These are phyloP conservation scores for Cremastinae sp. DNA, from an alignment of 2,888 invertebrate genomes.

Conservation along the genomic window DNA sequence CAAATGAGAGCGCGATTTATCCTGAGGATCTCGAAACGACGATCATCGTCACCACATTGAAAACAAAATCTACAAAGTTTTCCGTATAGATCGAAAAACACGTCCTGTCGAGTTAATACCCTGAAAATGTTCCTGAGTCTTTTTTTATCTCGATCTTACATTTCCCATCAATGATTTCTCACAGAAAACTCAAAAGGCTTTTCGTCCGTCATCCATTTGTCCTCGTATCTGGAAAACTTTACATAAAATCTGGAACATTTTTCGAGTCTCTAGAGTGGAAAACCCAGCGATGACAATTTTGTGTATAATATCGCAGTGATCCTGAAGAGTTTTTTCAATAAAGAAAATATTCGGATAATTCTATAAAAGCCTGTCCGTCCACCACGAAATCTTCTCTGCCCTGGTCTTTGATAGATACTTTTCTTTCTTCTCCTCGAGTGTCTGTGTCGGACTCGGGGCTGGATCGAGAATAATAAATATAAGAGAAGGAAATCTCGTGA, in stretches of 20 bases:
- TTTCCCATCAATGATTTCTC: constrained; percentile 40
- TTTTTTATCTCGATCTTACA: constrained; percentile 35
- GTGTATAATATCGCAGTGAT: constrained; percentile 14
- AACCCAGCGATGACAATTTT: constrained; percentile 24
- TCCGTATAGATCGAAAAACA: constrained; percentile 5
- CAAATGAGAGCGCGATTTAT: too few relatives aligned
- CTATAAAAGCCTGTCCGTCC: constrained; percentile 29
- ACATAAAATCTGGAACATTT: constrained; percentile 29
- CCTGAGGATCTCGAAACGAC: too few relatives aligned
- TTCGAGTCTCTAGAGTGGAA: constrained; percentile 50
- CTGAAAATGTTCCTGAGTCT: constrained; percentile 27
- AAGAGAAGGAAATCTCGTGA: constrained; percentile 34
- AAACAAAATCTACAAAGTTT: neutral
- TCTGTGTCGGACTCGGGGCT: constrained; percentile 7
- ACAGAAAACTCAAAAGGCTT: constrained; percentile 24
- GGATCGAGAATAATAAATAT: constrained; percentile 21
- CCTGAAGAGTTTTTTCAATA: neutral
- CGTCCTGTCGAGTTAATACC: constrained; percentile 20
- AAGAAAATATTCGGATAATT: constrained; percentile 32
- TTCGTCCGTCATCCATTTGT: constrained; percentile 32
- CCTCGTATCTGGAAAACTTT: constrained; percentile 29
- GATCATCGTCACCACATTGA: neutral
- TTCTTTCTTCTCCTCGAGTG: constrained; percentile 32
- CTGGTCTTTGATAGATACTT: constrained; percentile 31
- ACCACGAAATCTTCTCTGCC: constrained; percentile 49